Evolutionary conservation across 2,888 invertebrate species (phyloP).

Genomic region (Ormia ochracea): DNA sequence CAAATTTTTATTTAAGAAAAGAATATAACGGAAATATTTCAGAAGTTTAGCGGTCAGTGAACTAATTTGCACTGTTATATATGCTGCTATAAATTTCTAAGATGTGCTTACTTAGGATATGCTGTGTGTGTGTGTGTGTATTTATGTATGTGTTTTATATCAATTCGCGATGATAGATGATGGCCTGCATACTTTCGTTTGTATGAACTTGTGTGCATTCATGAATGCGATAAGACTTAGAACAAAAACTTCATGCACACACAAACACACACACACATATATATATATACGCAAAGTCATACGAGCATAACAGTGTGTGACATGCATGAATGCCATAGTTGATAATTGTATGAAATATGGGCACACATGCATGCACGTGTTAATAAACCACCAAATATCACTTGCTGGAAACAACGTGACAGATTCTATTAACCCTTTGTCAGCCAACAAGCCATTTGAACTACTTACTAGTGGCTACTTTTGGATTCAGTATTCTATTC

Average conservation of each 20-base stretch:
- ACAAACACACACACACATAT: not conserved
- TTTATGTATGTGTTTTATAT: no score
- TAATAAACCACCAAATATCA: constrained; percentile 37
- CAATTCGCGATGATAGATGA: no score
- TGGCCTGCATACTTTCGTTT: not conserved
- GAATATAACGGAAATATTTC: not conserved
- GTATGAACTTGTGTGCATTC: not conserved
- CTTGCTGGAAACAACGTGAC: constrained; percentile 32
- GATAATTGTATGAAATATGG: no score
- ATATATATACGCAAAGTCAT: not conserved
- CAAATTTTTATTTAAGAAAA: not conserved
- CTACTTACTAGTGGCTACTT: no score
- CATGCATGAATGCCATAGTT: no score
- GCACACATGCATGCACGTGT: not conserved
- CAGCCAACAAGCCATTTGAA: no score
- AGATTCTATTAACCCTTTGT: no score
- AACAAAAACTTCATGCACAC: not conserved
- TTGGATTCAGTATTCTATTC: no score
- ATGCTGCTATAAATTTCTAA: not conserved
- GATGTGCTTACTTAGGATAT: not conserved
- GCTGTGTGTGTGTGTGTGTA: no score
- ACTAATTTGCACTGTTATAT: constrained; percentile 3
- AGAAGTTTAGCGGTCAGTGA: constrained; percentile 19
- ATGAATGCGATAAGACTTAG: constrained; percentile 17
- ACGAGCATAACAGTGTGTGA: no score